Base-by-base conservation (phyloP, 2,113 vertebrate genomes). In the Paracanthobrama guichenoti region DNA sequence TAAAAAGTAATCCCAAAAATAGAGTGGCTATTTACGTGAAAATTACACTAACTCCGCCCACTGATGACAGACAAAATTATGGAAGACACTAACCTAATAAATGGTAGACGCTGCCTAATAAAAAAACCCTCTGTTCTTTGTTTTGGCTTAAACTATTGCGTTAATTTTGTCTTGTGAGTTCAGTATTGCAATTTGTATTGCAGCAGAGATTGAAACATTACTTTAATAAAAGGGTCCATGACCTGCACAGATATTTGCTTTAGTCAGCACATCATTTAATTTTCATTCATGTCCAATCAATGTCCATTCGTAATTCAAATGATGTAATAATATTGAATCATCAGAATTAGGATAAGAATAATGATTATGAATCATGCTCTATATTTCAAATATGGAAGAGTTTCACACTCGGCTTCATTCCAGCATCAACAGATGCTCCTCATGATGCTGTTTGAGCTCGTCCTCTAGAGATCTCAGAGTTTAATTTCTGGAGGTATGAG, bases 401-500 rank as follows among this genome's bases (percentile, higher is more conserved):
- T 78, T 78, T 24, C 1, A 18, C 10, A 6, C 20, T 76, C 26
- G 55, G 55, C 75, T 60, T n/a, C 6, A 24, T 78, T 78, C 75
- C 75, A 78, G 75, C 22, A 16, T 78, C 13, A 78, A 60, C 75
- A 78, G 75, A 78, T 78, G 75, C 31, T 78, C 20, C 53, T 59
- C 75, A 87, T 87, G 80, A 86, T 86, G 76, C 85, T 77, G 91
- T 91, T 90, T 89, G 89, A 71, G 83, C 22, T 87, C 87, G 90
- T 87, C 86, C 93, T 91, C 92, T 83, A 84, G 92, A 92, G 92
- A 77, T 79, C 67, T 88, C 86, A 66, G 86, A 91, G 86, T 92
- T 92, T 92, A 91, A 92, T 92, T 93, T 89, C 90, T 92, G 89
- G 16, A 90, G 78, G 87, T 92, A 90, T 91, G 88, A 90, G 88